Evolutionary conservation across 2,888 invertebrate genomes (phyloP), one percentile per base, ranked within the genome.

Genomic region (Corbicula japonica): DNA sequence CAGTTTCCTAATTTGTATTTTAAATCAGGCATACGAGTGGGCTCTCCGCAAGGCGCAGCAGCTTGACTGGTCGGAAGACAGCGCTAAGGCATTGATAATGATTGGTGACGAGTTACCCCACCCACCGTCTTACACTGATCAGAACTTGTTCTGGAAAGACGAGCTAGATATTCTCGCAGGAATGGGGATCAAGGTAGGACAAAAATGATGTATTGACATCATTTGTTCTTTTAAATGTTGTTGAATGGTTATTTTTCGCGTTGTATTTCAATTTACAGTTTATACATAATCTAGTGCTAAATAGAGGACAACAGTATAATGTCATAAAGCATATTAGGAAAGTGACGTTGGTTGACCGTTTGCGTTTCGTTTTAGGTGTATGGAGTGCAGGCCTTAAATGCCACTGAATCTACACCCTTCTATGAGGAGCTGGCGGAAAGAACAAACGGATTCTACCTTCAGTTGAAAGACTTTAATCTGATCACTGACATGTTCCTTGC

Each of bases 401-500:
- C 58, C 5, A 1, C 3, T 0, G 38, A 18, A 0, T 58, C 86
- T 4, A 69, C 58, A 2, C 65, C 80, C 0, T 92, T 92, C 81
- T 92, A 91, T 72, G 68, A 89, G 48, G 88, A 91, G 54, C 66
- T 92, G 41, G 87, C 92, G 0, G 88, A 90, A 21, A 74, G 85
- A 32, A 87, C 91, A 4, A 90, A 89, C 0, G 92, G 92, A 0
- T 90, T 87, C 50, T 88, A 90, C 69, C 76, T 92, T 18, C 82
- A 77, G 21, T 84, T 92, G 8, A 82, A 68, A n/a, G 86, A 92
- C 70, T 90, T 92, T 65, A 81, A 80, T 54, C 84, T 91, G 46
- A 92, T 92, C 66, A 90, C 90, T 60, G 91, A 92, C 75, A 92
- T 92, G 92, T 92, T 92, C 69, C 79, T 92, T 21, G 92, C 92